Base-by-base conservation (phyloP, 92 coral and sea anemone species). In the Zoanthus sociatus region DNA sequence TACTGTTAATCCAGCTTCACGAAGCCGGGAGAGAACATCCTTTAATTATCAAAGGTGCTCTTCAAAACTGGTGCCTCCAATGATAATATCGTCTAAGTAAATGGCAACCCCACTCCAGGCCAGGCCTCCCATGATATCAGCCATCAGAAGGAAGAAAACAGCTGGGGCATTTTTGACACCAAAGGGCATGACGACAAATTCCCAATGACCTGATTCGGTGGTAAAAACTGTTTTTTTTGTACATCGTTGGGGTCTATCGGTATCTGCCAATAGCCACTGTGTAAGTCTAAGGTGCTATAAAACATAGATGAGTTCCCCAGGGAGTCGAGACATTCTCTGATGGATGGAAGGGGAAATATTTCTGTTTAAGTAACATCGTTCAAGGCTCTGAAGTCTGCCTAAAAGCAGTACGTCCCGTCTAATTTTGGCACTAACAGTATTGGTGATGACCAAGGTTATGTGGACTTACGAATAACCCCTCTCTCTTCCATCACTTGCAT, bases 291-390 rank as follows among this genome's bases (percentile, higher is more conserved):
- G 6, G 72, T 67, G 42, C 72, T 20, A 67, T 53, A 26, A 26
- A 61, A 61, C 68, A 61, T 61, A 61, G 68, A 9, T 21, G 71
- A n/a, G 64, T 76, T 61, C 68, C 63, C 54, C 68, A 88, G 76
- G 9, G 92, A 92, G 69, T 92, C 90, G 4, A 92, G 78, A 82
- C 94, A 91, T 79, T 91, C 92, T 15, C 90, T 74, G 76, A 89
- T 56, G 5, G 91, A 89, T 30, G 83, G 92, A n/a, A 91, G 54
- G 54, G 94, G 94, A 47, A 89, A 88, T 13, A 91, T 83, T 32
- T 88, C 87, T 67, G 89, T 90, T 30, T 64, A 37, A n/a, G 92
- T 69, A 15, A 72, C 92, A 79, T 86, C 70, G 18, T 61, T 61
- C 68, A 61, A 61, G 13, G 68, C 68, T 61, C 68, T 61, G 77